Conservation (phyloP, 2,113 vertebrate genomes). For the Heterotilapia buettikoferi region DNA sequence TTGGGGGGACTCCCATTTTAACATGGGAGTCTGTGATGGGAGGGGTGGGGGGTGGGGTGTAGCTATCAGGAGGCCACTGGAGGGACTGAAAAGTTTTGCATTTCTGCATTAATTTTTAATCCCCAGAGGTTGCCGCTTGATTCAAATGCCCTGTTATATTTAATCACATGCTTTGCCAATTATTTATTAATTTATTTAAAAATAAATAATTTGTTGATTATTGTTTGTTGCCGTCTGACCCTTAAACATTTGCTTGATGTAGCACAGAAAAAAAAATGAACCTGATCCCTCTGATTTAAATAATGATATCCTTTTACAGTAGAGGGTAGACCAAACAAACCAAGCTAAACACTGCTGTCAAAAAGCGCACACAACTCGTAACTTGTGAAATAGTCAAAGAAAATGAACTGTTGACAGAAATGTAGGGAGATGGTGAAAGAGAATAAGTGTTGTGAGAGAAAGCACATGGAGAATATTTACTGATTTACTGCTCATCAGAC, state of each 20-base stretch:
- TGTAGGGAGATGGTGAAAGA: neutral
- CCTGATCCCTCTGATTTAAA: neutral
- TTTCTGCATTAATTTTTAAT: neutral
- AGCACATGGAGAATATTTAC: neutral
- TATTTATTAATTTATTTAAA: neutral
- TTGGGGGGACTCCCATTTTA: neutral
- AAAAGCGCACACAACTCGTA: neutral
- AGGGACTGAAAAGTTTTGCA: neutral
- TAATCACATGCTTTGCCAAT: neutral
- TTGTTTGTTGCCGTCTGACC: neutral
- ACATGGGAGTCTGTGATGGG: neutral
- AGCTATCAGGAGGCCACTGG: neutral
- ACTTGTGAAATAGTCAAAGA: neutral
- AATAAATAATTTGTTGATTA: neutral
- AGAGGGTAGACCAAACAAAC: neutral
- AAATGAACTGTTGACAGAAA: neutral
- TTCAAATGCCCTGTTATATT: neutral
- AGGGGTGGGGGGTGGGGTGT: neutral
- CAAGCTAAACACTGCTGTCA: neutral
- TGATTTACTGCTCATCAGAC: slow-evolving; percentile 40
- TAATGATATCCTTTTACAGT: neutral
- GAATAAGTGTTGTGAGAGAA: neutral
- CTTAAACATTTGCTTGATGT: slow-evolving; percentile 9
- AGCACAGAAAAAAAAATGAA: neutral
- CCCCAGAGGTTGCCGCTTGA: neutral